These are phyloP conservation scores for Ailurus styani DNA, from an alignment of 2,113 vertebrate species.

Conservation along the genomic window DNA sequence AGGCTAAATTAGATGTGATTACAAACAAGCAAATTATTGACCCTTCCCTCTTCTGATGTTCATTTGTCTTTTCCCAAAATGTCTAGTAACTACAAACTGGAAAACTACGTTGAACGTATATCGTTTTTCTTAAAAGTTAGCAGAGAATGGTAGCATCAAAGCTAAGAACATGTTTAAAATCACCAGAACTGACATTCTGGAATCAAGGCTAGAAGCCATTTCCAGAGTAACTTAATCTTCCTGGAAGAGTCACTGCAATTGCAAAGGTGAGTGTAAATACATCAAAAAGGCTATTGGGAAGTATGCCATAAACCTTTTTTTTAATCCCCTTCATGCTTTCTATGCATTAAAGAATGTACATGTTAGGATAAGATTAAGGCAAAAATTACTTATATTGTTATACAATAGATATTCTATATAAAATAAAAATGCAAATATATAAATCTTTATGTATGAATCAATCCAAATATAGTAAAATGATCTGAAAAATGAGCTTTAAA, in stretches of 20 bases:
- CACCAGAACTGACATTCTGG: background rate
- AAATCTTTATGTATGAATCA: background rate
- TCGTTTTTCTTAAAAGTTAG: background rate
- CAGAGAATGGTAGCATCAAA: background rate
- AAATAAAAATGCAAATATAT: background rate
- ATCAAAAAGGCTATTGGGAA: background rate
- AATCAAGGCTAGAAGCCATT: background rate
- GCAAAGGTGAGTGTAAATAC: background rate
- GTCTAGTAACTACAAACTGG: background rate
- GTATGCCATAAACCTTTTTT: background rate
- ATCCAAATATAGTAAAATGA: constrained; percentile 1
- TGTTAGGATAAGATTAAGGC: background rate
- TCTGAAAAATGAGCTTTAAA: background rate
- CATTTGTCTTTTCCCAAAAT: constrained; percentile 19
- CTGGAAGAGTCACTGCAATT: background rate
- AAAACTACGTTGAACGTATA: background rate
- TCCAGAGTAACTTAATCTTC: background rate
- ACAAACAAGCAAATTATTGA: constrained; percentile 1
- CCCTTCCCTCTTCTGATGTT: constrained; percentile 1
- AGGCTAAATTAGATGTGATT: constrained; percentile 8
- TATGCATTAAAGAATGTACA: background rate
- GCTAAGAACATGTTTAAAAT: background rate
- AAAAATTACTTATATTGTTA: background rate
- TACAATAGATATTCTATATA: background rate
- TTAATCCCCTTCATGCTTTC: background rate